Evolutionary conservation across 2,888 invertebrate genomes (phyloP), one percentile per base, ranked within the genome.

Genomic region (Plusia festucae): DNA sequence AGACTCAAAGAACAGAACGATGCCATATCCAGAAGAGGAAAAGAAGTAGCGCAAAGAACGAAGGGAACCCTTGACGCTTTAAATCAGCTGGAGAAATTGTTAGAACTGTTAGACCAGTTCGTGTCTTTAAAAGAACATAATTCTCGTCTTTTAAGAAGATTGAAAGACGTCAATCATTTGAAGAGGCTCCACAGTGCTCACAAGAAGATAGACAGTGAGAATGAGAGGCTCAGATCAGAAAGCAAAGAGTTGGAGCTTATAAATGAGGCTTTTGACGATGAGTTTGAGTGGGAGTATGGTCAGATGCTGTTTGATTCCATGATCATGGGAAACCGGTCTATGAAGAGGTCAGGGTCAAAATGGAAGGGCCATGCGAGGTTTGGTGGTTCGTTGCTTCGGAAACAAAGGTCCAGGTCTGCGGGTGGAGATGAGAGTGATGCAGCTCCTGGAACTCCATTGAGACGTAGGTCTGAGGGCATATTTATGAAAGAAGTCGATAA

Each of bases 81-180:
- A 70, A 97, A 98, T 82, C 98, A 98, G 83, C 89, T 98, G 57
- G 98, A 97, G 77, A 97, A 97, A 79, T 94, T 98, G 8, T 96
- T 98, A 79, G 96, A 96, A 68, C 90, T 98, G 34, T 95, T 98
- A 89, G 97, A 98, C 83, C 97, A 98, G 83, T 95, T 98, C 74
- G 94, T 97, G 7, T 96, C 96, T 51, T 90, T 98, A 44, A 96
- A 97, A 73, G 97, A 97, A 81, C 97, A 97, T 74, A 97, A 98
- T 87, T 95, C 96, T 0, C 95, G 96, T 71, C 92, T 98, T 24
- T 96, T 97, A 64, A 95, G 96, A 76, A 95, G 96, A 58, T 96
- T 98, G 27, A 95, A 97, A 67, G 97, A 97, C 79, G 95, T 98
- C 46, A 97, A 97, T 82, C 96, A 97, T 78, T 90, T 97, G 27